Percentiles rank a stretch among this genome's conserved stretches.
phyloP scores from a whole-genome alignment of 2,797 vertebrate genomes.

The Centropyge bicolor region DNA sequence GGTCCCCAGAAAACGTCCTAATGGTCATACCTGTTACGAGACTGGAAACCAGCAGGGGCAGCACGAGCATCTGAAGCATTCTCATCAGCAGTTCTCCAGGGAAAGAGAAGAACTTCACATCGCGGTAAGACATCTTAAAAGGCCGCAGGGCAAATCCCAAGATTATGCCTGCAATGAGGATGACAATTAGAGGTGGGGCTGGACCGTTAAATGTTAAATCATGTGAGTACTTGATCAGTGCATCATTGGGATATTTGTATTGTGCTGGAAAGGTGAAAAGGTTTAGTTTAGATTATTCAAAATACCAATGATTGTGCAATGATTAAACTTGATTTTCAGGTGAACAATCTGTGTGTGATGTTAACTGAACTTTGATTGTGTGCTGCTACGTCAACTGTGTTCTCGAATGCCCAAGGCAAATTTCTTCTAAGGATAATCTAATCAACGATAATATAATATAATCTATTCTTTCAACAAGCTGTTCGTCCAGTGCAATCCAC shows the following conservation, averaged over 20 bases:
- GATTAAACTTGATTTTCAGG: too few relatives aligned
- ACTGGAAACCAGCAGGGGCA: conserved; percentile 96
- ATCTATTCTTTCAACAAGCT: not conserved
- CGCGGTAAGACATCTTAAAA: conserved; percentile 91
- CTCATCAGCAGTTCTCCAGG: conserved; percentile 97
- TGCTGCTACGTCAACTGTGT: too few relatives aligned
- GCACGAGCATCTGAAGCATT: conserved; percentile 98
- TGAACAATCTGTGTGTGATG: too few relatives aligned
- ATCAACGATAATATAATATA: too few relatives aligned
- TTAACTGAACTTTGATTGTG: too few relatives aligned
- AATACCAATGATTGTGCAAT: not conserved
- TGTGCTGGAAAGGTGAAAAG: not conserved
- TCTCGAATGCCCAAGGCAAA: too few relatives aligned
- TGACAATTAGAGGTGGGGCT: not conserved
- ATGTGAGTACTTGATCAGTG: not conserved
- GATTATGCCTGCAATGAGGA: conserved; percentile 87
- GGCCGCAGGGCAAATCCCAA: conserved; percentile 93
- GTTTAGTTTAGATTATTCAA: not conserved
- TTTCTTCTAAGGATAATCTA: too few relatives aligned
- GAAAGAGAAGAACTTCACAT: conserved; percentile 97
- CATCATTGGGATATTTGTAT: not conserved
- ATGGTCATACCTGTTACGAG: conserved; percentile 92
- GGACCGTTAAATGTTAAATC: not conserved
- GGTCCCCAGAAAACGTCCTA: not conserved
- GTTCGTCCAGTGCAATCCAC: conserved; percentile 5